Conservation (phyloP, 2,797 vertebrate species). For the Orientallactaga sibirica region DNA sequence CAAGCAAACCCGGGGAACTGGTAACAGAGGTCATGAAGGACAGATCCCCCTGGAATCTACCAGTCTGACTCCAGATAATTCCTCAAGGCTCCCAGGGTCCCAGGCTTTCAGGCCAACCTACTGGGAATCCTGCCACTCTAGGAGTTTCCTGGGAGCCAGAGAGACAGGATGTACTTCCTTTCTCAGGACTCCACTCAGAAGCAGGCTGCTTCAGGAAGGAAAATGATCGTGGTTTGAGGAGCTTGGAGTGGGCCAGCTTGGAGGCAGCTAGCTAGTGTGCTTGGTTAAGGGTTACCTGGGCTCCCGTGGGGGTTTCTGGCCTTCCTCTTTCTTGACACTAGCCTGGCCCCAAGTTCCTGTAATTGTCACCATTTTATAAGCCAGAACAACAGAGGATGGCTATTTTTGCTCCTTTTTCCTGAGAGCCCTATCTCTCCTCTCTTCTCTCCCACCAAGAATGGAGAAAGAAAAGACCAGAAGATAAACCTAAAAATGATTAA, state of each 20-base stretch:
- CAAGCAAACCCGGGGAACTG: not conserved
- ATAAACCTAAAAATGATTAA: slow-evolving; percentile 37
- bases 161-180: slow-evolving; percentile 66
- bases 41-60: not conserved
- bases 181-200: not conserved
- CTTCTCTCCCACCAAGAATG: slow-evolving; percentile 17
- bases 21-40: not conserved
- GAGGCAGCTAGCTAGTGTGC: not conserved
- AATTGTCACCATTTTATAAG: slow-evolving; percentile 64
- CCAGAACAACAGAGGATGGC: slow-evolving; percentile 61
- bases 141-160: slow-evolving; percentile 54
- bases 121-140: slow-evolving; percentile 47
- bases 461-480: slow-evolving; percentile 39
- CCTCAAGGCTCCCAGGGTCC: slow-evolving; percentile 25
- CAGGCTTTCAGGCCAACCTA: slow-evolving; percentile 34
- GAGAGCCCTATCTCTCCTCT: slow-evolving; percentile 29
- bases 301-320: slow-evolving; percentile 25
- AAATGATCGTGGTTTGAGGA: slow-evolving; percentile 42
- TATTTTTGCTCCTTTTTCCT: slow-evolving; percentile 70
- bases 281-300: not conserved
- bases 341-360: slow-evolving; percentile 67
- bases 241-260: not conserved
- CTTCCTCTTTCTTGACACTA: slow-evolving; percentile 6
- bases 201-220: slow-evolving; percentile 28
- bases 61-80: slow-evolving; percentile 2